Percentiles rank a stretch among this genome's conserved stretches.
Evolutionary conservation across 2,113 vertebrate genomes (phyloP).

Genomic region (Lanius collurio): DNA sequence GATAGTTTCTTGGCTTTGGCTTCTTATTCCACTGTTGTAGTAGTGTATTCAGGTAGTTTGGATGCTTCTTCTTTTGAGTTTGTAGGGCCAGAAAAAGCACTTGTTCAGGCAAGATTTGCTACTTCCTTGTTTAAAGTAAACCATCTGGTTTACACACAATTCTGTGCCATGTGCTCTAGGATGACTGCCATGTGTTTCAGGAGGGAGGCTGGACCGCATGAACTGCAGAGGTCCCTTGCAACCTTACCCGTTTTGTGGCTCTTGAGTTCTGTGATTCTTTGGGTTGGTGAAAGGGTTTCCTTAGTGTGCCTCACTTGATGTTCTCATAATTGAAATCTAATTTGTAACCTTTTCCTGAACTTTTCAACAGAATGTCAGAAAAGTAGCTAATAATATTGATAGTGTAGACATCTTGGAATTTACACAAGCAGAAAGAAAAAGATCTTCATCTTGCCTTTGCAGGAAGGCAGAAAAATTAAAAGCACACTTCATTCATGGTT

Average conservation of each 20-base stretch:
- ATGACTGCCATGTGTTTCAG: not conserved
- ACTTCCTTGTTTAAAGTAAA: not conserved
- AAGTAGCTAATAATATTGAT: not conserved
- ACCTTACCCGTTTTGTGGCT: not conserved
- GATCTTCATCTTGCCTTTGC: not conserved
- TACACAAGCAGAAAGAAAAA: not conserved
- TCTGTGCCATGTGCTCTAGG: not conserved
- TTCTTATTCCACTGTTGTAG: not conserved
- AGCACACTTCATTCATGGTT: not conserved
- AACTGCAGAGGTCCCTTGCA: not conserved
- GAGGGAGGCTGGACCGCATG: not conserved
- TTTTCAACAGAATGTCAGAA: not conserved
- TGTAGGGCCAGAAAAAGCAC: not conserved
- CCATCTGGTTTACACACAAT: accelerated
- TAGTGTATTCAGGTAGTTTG: not conserved
- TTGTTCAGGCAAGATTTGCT: not conserved
- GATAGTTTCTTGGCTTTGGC: not conserved
- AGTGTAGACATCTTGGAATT: not conserved
- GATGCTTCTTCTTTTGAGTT: not conserved
- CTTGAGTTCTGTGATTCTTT: not conserved
- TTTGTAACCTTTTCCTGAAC: not conserved
- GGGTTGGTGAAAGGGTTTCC: not conserved
- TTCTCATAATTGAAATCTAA: not conserved
- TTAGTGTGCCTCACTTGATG: not conserved
- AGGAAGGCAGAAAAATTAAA: not conserved